A percentile compares a stretch with the other conserved stretches of the same genome.
These are phyloP conservation scores for Tricholauxania praeusta DNA, from an alignment of 2,888 invertebrate genomes.

Conservation along the genomic window DNA sequence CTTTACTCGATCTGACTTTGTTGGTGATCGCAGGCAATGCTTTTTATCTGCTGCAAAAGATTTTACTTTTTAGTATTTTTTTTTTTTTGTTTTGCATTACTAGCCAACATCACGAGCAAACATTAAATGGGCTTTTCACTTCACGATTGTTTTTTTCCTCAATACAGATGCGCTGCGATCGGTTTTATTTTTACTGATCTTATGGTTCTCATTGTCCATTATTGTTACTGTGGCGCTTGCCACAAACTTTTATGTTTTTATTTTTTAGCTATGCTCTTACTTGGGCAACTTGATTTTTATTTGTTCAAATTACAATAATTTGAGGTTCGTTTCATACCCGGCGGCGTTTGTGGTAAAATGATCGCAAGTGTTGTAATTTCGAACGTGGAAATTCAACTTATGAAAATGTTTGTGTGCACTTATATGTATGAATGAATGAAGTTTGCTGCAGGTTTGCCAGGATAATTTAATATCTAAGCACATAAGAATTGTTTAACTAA, in stretches of 20 bases:
- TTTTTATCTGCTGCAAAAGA: constrained; percentile 29
- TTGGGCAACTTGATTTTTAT: constrained; percentile 32
- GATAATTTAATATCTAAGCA: too few species aligned
- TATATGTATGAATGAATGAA: too few species aligned
- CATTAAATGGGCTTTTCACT: constrained; percentile 39
- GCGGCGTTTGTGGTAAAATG: constrained; percentile 30
- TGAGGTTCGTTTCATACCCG: neutral
- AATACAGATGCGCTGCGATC: constrained; percentile 15
- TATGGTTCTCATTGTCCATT: constrained; percentile 4
- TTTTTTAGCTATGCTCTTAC: neutral
- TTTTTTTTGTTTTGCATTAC: neutral
- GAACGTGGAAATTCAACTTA: neutral
- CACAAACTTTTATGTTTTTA: constrained; percentile 17
- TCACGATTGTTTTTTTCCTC: constrained; percentile 28
- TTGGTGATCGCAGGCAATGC: neutral
- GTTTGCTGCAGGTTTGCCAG: too few species aligned
- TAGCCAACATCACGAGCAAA: constrained; percentile 20
- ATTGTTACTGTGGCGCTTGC: constrained; percentile 18
- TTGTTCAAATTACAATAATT: constrained; percentile 43
- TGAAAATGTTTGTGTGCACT: too few species aligned
- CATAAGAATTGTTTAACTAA: too few species aligned
- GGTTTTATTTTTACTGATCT: constrained; percentile 14
- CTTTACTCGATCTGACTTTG: constrained; percentile 24
- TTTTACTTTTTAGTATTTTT: neutral
- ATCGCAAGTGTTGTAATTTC: constrained; percentile 50